Conservation (phyloP, 2,113 vertebrate genomes). For the Scomber colias region DNA sequence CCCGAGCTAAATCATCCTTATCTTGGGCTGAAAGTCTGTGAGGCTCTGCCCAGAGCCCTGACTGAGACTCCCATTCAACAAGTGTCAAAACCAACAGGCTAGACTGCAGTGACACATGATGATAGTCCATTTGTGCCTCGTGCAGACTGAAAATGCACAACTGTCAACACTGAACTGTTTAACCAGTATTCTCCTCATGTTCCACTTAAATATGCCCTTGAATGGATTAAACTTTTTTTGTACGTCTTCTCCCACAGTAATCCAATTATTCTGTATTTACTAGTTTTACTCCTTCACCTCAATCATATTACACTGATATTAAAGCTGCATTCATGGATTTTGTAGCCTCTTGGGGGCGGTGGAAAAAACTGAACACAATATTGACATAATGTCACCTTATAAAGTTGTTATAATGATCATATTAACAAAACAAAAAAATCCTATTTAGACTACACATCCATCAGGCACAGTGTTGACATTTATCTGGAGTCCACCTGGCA, state of each 20-base stretch:
- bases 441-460: background rate
- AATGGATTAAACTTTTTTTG: background rate
- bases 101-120: conserved; percentile 42
- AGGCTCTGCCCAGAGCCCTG: conserved; percentile 42
- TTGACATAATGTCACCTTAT: background rate
- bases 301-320: too few relatives aligned
- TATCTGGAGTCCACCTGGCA: too few relatives aligned
- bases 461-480: too few relatives aligned
- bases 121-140: conserved; percentile 6
- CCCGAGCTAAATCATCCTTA: conserved; percentile 46
- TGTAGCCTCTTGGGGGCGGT: background rate
- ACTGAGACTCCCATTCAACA: conserved; percentile 65
- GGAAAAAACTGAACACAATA: background rate
- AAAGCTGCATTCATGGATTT: background rate
- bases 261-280: background rate
- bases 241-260: background rate
- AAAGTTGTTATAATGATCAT: background rate
- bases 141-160: conserved; percentile 15
- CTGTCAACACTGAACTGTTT: background rate
- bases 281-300: too few relatives aligned
- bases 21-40: conserved; percentile 53
- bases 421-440: too few relatives aligned
- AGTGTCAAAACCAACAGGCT: conserved; percentile 58
- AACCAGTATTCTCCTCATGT: background rate
- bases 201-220: background rate